Evolutionary conservation across 2,113 vertebrate genomes (phyloP).

Genomic region (Fukomys damarensis): DNA sequence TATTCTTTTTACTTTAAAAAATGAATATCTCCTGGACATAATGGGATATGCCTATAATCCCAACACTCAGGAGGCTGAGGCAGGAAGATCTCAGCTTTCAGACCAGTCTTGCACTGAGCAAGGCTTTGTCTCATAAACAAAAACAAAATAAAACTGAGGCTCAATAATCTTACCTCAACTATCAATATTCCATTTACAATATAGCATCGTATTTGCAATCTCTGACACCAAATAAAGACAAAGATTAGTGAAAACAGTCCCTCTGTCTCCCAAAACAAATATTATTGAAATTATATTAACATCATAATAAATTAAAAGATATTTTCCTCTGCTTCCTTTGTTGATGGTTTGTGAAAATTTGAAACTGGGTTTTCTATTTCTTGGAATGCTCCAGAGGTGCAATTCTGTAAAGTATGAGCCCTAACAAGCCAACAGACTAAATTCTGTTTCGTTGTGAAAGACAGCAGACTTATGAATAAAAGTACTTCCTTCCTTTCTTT

Average conservation of each 20-base stretch:
- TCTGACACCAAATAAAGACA: not conserved
- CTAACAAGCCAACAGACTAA: constrained; percentile 17
- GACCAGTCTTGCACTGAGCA: not conserved
- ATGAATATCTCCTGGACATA: not conserved
- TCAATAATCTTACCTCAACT: not conserved
- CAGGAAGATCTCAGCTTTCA: not conserved
- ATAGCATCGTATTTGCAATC: not conserved
- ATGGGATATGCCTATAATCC: not conserved
- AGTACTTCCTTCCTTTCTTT: constrained; percentile 33
- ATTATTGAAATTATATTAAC: not conserved
- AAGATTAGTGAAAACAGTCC: not conserved
- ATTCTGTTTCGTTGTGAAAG: not conserved
- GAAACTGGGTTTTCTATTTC: not conserved
- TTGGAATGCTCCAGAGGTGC: not conserved
- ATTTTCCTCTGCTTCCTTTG: not conserved
- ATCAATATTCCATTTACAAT: not conserved
- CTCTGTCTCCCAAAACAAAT: not conserved
- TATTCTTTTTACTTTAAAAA: not conserved
- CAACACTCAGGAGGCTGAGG: not conserved
- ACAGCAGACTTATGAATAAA: constrained; percentile 57
- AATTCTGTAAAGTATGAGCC: not conserved
- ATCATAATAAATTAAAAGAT: not conserved
- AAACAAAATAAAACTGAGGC: not conserved
- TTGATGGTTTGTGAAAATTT: not conserved
- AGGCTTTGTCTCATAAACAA: not conserved